These are phyloP conservation scores for Trachurus trachurus DNA, from an alignment of 2,797 vertebrate genomes.

Conservation along the genomic window DNA sequence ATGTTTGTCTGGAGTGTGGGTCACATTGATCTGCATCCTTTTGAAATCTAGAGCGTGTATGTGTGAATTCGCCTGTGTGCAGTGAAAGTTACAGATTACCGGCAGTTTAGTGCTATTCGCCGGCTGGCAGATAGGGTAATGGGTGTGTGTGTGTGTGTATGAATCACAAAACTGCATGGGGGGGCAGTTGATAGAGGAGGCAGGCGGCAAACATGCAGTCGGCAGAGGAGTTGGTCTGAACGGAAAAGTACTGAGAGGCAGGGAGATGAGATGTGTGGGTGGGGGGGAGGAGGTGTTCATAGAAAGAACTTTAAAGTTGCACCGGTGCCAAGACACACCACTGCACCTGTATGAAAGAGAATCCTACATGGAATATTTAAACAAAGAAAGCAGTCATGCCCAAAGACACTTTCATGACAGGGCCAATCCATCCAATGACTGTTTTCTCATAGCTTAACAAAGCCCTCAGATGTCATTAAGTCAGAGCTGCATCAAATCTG, in stretches of 20 bases:
- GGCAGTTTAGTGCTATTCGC: background rate
- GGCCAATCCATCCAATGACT: background rate
- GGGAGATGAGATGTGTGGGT: conserved; percentile 5
- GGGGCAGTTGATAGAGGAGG: conserved; percentile 1
- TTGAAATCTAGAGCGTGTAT: background rate
- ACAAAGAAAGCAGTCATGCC: conserved; percentile 2
- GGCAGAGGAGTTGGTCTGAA: conserved; percentile 10
- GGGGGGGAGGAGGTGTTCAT: conserved; percentile 10
- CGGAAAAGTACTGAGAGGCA: conserved; percentile 75
- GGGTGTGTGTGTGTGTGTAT: background rate
- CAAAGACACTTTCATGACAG: background rate
- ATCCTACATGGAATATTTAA: conserved; percentile 19
- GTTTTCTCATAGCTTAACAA: conserved; percentile 7
- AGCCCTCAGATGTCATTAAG: conserved; percentile 1
- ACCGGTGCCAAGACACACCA: conserved; percentile 3
- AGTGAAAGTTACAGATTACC: background rate
- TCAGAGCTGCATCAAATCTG: background rate
- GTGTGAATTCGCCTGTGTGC: background rate
- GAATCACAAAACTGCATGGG: background rate
- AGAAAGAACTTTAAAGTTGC: conserved; percentile 11
- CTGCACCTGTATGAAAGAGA: conserved; percentile 47
- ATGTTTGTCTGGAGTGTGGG: background rate
- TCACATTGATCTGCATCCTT: conserved; percentile 5
- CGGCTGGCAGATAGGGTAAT: background rate
- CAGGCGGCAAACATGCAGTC: conserved; percentile 14